A percentile compares a stretch with the other conserved stretches of the same genome.
phyloP scores from a whole-genome alignment of 2,797 vertebrate species.

The Staurois parvus region DNA sequence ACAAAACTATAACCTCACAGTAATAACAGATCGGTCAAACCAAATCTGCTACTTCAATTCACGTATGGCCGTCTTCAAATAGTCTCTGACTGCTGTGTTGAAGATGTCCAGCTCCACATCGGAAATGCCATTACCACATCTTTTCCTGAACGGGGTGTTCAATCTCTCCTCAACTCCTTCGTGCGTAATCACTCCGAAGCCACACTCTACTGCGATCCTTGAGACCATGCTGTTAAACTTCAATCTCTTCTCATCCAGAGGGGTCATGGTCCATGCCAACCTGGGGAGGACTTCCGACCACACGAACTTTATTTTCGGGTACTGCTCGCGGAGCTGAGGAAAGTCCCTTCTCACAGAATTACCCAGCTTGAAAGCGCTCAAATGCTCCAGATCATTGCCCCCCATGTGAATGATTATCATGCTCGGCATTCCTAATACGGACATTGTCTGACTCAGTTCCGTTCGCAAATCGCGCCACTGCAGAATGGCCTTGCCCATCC shows the following conservation, averaged over 20 bases:
- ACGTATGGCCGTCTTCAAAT: not conserved
- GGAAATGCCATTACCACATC: rapidly evolving
- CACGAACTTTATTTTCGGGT: not conserved
- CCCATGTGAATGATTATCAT: not conserved
- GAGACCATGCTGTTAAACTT: not conserved
- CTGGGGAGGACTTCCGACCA: not conserved
- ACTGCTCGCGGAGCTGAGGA: not conserved
- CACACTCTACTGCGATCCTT: not conserved
- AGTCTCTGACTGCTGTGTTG: not conserved
- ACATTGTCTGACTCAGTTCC: not conserved
- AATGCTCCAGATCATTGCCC: not conserved
- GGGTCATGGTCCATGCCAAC: not conserved
- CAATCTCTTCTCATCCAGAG: not conserved
- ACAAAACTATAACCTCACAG: no score
- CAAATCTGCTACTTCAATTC: not conserved
- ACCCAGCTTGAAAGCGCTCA: not conserved
- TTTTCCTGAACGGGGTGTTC: not conserved
- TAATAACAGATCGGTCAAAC: no score
- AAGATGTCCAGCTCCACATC: not conserved
- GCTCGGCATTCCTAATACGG: not conserved
- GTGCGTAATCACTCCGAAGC: not conserved
- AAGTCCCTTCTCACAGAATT: not conserved
- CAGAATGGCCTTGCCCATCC: not conserved
- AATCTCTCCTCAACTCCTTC: not conserved
- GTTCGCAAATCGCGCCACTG: not conserved